Conservation (phyloP, 2,888 invertebrate genomes). For the Nomada lathburiana region DNA sequence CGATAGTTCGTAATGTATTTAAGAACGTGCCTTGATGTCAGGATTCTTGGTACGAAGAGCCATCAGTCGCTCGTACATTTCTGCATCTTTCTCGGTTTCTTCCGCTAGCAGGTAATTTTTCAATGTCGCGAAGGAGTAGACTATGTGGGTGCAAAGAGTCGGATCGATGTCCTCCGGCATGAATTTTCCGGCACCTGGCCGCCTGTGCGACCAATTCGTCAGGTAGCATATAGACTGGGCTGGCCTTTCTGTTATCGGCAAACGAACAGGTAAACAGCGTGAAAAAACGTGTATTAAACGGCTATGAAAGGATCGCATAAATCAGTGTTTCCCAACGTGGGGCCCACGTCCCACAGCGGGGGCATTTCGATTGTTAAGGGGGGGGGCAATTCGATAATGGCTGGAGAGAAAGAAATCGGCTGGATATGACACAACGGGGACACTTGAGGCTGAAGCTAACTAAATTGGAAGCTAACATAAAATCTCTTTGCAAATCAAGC, state of each 20-base stretch:
- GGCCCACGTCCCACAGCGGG: too few species aligned
- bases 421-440: too few species aligned
- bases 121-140: conserved; percentile 97
- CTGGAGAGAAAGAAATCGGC: too few species aligned
- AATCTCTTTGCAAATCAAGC: too few species aligned
- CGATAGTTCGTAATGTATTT: background rate
- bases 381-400: too few species aligned
- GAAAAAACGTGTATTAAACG: background rate
- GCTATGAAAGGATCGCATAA: background rate
- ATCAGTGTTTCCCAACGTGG: too few species aligned
- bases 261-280: background rate
- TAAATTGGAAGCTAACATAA: too few species aligned
- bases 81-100: conserved; percentile 92
- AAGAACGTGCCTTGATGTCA: conserved; percentile 89
- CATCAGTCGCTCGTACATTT: conserved; percentile 94
- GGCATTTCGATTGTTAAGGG: too few species aligned
- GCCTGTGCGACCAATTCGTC: conserved; percentile 98
- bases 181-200: conserved; percentile 95
- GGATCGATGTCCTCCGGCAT: conserved; percentile 95
- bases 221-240: conserved; percentile 97
- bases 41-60: conserved; percentile 95
- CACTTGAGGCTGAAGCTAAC: too few species aligned
- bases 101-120: conserved; percentile 94
- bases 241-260: conserved; percentile 88
- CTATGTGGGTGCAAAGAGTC: conserved; percentile 95